Base-by-base conservation (phyloP, 2,113 vertebrate genomes). In the Ptilorrhoa leucosticta region DNA sequence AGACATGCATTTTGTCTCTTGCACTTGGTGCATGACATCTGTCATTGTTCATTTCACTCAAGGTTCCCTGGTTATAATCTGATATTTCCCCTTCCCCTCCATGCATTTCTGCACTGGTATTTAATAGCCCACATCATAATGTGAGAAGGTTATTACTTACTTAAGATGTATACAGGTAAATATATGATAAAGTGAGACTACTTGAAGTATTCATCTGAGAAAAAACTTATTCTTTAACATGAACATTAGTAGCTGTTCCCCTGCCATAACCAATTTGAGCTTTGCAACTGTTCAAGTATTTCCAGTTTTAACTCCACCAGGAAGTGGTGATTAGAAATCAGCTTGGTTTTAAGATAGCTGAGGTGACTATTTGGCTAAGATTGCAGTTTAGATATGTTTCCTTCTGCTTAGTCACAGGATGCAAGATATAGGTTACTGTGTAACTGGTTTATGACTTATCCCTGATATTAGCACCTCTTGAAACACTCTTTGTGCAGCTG, bases 351-450 rank as follows among this genome's bases (percentile, higher is more conserved):
- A 70, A 92, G 84, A 26, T 84, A 48, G 60, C 60, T 35, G 84
- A 91, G 77, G 51, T 78, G 73, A 61, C 80, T 89, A 0, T 90
- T 83, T 70, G 64, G 45, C 40, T 42, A 73, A 92, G 83, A 72
- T 66, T 90, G 47, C 64, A 79, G 51, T 63, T 83, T 42, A 50
- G 81, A 88, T 83, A 54, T 24, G 39, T 45, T 94, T 83, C 44
- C 44, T 86, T 75, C 85, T 87, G 56, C 45, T 64, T 92, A 37
- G 56, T 90, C 81, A 70, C n/a, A 71, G 80, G 72, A 94, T 53
- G 31, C 1, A 20, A 78, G 72, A 94, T 94, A 3, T 35, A 93
- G 90, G 94, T 95, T 94, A 94, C 90, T 87, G 76, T 94, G 88
- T 96, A 68, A 95, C 80, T 71, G 57, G 88, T 75, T 93, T 87